Percentiles rank a stretch among this genome's conserved stretches.
Evolutionary conservation across 2,888 invertebrate genomes (phyloP).

Genomic region (Pedicia rivosa): DNA sequence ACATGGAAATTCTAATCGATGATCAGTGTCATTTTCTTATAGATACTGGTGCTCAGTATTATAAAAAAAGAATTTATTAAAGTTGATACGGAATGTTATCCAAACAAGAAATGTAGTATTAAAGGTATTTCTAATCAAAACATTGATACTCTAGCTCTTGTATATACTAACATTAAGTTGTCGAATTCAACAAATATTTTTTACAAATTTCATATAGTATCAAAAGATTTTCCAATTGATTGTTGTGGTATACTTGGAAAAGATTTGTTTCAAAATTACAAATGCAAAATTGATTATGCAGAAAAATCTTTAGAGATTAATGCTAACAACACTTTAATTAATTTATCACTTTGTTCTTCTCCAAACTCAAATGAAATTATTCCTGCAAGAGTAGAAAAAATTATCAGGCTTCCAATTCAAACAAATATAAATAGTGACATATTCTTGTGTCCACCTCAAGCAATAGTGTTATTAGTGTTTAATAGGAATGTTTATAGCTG

Average conservation of each 20-base stretch:
- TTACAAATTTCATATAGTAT: slow-evolving; percentile 9
- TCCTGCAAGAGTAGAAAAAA: background rate
- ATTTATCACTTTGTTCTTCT: no score
- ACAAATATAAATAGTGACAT: background rate
- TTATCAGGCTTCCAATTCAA: background rate
- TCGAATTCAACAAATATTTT: background rate
- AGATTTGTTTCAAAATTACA: slow-evolving; percentile 3
- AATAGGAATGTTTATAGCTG: background rate
- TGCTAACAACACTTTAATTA: background rate
- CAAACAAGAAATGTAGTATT: slow-evolving; percentile 1
- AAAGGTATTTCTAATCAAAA: slow-evolving; percentile 7
- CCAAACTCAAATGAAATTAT: background rate
- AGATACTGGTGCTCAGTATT: slow-evolving; percentile 9
- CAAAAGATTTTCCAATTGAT: slow-evolving; percentile 6
- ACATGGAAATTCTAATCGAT: background rate
- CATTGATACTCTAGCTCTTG: slow-evolving; percentile 6
- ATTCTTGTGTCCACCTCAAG: background rate
- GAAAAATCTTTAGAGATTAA: no score
- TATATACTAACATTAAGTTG: slow-evolving; percentile 5
- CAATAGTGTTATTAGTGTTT: no score
- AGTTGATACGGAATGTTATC: slow-evolving; percentile 1
- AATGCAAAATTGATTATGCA: no score
- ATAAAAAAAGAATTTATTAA: slow-evolving; percentile 7
- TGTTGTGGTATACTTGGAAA: slow-evolving; percentile 6
- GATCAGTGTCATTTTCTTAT: slow-evolving; percentile 4